Evolutionary conservation across 2,888 invertebrate species (phyloP), one percentile per base, ranked within the genome.

Genomic region (Xestia c-nigrum): DNA sequence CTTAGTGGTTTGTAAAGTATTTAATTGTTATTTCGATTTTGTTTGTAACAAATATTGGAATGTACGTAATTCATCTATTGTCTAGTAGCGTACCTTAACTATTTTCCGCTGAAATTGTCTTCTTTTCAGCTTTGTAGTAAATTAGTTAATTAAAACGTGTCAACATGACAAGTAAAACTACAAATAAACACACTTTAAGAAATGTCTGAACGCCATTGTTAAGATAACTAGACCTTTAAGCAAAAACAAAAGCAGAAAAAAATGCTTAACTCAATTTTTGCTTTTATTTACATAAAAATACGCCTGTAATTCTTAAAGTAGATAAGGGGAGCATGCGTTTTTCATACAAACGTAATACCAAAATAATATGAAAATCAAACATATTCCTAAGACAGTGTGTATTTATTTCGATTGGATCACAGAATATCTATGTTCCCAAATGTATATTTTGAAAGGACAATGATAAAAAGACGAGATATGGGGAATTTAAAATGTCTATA

Each of bases 1-100:
- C 46, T 80, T 66, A 67, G n/a, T n/a, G n/a, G 19, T 47, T 80
- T 61, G 24, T 47, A 14, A 50, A 47, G 52, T 63, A 43, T 61
- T n/a, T n/a, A 47, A 38, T 38, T 52, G 14, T 40, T 57, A 7
- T 1, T 16, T 14, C 5, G 21, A 14, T 31, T 1, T 24, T 46
- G 10, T 81, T 70, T 64, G 3, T n/a, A 10, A 43, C 14, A 0
- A 7, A 50, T 46, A 31, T 63, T 46, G 14, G 0, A n/a, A 59
- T 1, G 19, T 59, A 19, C 4, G 14, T 14, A 57, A 57, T 24
- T 57, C 24, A 3, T 14, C 14, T 57, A 57, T 24, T 14, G 57
- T 6, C 57, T 31, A 1, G 1, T 59, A 31, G 31, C 12, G 6
- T 24, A 1, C 24, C 24, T 24, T 57, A 16, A 21, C 12, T 5